Percentiles rank a stretch among this genome's conserved stretches.
phyloP scores from a whole-genome alignment of 2,888 invertebrate genomes.

The Nemotelus nigrinus region DNA sequence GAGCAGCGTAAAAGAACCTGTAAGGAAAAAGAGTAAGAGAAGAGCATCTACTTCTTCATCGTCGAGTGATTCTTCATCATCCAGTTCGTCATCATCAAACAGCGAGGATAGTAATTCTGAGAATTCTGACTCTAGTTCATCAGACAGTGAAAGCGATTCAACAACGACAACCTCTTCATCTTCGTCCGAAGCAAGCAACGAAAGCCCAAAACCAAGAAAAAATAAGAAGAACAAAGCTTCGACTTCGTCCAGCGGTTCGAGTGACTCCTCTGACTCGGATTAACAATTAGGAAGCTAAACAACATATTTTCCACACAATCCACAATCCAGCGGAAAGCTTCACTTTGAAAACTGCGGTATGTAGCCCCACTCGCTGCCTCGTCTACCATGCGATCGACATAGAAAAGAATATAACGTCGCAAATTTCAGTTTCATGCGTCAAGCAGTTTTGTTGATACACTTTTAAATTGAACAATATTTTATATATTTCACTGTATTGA shows the following conservation, averaged over 20 bases:
- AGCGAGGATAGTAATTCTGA: slow-evolving; percentile 58
- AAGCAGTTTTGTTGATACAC: too few relatives aligned
- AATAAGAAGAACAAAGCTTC: slow-evolving; percentile 43
- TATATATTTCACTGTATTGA: too few relatives aligned
- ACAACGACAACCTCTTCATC: slow-evolving; percentile 52
- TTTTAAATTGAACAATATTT: too few relatives aligned
- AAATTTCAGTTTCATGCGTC: too few relatives aligned
- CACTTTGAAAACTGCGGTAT: too few relatives aligned
- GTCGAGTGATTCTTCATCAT: slow-evolving; percentile 46
- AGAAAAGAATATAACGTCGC: too few relatives aligned
- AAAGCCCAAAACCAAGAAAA: slow-evolving; percentile 29
- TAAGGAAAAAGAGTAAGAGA: slow-evolving; percentile 51
- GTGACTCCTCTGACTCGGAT: slow-evolving; percentile 11
- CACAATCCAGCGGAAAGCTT: too few relatives aligned
- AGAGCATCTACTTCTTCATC: slow-evolving; percentile 52
- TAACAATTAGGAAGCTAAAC: background rate
- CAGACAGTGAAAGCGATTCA: slow-evolving; percentile 55
- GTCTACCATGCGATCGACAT: too few relatives aligned
- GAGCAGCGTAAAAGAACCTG: slow-evolving; percentile 41
- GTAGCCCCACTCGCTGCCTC: too few relatives aligned
- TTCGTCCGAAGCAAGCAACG: slow-evolving; percentile 52
- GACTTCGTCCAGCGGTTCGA: slow-evolving; percentile 53
- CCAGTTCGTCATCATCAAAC: slow-evolving; percentile 54
- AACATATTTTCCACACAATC: background rate
- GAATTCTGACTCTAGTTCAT: slow-evolving; percentile 54